Evolutionary conservation across 2,797 vertebrate genomes (phyloP).

Genomic region (Micromesistius poutassou): DNA sequence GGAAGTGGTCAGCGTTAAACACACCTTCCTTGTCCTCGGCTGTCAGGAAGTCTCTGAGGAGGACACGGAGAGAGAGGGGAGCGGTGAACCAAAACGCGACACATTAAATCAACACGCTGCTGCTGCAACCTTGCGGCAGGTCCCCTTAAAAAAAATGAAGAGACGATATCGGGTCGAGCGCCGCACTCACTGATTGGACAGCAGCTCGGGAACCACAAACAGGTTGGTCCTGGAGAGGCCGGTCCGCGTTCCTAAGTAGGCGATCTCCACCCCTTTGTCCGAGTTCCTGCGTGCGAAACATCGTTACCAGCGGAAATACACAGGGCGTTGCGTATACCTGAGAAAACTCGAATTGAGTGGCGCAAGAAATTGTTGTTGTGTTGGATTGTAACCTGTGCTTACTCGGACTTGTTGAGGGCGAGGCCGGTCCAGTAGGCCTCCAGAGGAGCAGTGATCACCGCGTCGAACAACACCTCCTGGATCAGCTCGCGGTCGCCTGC

Average conservation of each 20-base stretch:
- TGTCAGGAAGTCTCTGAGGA: constrained; percentile 93
- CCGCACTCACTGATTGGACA: constrained; percentile 90
- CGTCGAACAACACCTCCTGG: constrained; percentile 94
- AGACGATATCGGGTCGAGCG: constrained; percentile 24
- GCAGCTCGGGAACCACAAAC: constrained; percentile 89
- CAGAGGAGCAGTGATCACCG: constrained; percentile 90
- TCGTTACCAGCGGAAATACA: constrained; percentile 5
- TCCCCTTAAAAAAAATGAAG: constrained; percentile 35
- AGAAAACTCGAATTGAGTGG: not conserved
- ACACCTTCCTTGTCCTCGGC: constrained; percentile 95
- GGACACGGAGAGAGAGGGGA: constrained; percentile 29
- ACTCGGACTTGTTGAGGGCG: constrained; percentile 96
- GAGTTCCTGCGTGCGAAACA: constrained; percentile 80
- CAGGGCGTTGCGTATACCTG: too few relatives aligned
- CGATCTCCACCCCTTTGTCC: constrained; percentile 95
- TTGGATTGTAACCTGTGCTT: constrained; percentile 51
- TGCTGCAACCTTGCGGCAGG: constrained; percentile 30
- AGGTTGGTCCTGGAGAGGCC: constrained; percentile 92
- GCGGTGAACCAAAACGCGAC: constrained; percentile 36
- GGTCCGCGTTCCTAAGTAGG: constrained; percentile 92
- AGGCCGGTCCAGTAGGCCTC: constrained; percentile 95
- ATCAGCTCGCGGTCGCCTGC: constrained; percentile 94
- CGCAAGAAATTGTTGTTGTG: not conserved
- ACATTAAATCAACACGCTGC: constrained; percentile 33
- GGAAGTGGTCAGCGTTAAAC: constrained; percentile 98